These are phyloP conservation scores for Megathymus violae DNA, from an alignment of 1,140 invertebrate genomes.

Conservation along the genomic window DNA sequence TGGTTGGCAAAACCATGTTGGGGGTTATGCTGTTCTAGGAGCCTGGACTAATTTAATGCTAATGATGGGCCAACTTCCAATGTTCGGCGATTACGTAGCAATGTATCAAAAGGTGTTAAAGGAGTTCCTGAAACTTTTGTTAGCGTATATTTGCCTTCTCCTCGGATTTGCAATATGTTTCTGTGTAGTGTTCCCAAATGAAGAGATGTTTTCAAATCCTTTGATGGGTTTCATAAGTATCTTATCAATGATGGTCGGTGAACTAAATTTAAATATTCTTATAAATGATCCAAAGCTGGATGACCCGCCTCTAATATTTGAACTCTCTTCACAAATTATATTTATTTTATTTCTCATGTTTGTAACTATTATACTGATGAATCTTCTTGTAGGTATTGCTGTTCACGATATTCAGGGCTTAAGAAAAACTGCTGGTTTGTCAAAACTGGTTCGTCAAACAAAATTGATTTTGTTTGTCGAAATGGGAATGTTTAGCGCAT, in stretches of 20 bases:
- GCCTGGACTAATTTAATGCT: constrained; percentile 88
- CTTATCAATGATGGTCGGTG: constrained; percentile 88
- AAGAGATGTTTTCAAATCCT: constrained; percentile 85
- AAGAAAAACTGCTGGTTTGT: constrained; percentile 87
- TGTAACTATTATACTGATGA: constrained; percentile 89
- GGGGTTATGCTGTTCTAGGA: constrained; percentile 86
- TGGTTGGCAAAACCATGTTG: constrained; percentile 86
- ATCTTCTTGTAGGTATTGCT: constrained; percentile 88
- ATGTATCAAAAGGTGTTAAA: constrained; percentile 88
- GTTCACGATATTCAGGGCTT: constrained; percentile 88
- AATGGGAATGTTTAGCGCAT: constrained; percentile 85
- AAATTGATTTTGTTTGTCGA: constrained; percentile 88
- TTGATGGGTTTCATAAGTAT: constrained; percentile 86
- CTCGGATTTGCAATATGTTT: constrained; percentile 88
- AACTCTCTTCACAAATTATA: constrained; percentile 86
- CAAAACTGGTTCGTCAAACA: constrained; percentile 87
- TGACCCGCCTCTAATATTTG: constrained; percentile 73
- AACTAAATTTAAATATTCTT: constrained; percentile 86
- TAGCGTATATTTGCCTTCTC: constrained; percentile 86
- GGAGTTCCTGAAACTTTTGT: constrained; percentile 86
- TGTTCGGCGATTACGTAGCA: constrained; percentile 87
- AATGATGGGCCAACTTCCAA: constrained; percentile 87
- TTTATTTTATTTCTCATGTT: constrained; percentile 87
- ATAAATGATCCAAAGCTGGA: constrained; percentile 82
- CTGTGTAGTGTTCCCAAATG: constrained; percentile 86